Evolutionary conservation across 1,140 invertebrate genomes (phyloP), one percentile per base, ranked within the genome.

Genomic region (Oscheius sp.): DNA sequence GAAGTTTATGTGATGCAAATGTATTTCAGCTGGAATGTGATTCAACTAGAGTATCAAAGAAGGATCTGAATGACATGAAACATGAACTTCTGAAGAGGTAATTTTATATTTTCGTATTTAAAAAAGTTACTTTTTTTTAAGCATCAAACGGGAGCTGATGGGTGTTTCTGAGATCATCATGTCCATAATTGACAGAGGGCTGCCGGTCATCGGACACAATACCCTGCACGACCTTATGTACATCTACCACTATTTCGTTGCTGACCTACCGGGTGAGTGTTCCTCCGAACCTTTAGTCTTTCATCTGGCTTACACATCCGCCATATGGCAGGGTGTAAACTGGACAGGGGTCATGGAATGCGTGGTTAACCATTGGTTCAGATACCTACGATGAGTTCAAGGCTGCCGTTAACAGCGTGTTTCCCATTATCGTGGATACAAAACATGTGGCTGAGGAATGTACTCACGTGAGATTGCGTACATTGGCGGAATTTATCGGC

Each of bases 191-290:
- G 63, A 65, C 3, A 38, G 13, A 10, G 45, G 26, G 36, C 63
- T 65, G 13, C 63, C 63, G 3, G 18, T 65, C 2, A 23, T 65
- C 36, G 63, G 63, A n/a, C 63, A 65, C 63, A 65, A 65, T 42
- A 20, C n/a, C n/a, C n/a, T 65, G 13, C 63, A 38, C 45, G 63
- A 65, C 28, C 13, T 65, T 2, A 34, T 65, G 32, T 65, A 65
- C 63, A 18, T 65, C 32, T 65, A 65, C 35, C 32, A 65, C 32
- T 65, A 65, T 38, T 65, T 35, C 35, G 26, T 65, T 3, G 63
- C 63, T 38, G 31, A 65, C 29, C 63, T 65, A 3, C 63, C 63
- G 20, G 63, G 63, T 65, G 28, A 65, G 15, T 13, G 7, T 7
- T 45, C n/a, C n/a, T n/a, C n/a, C n/a, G n/a, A n/a, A n/a, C n/a